Percentiles rank a stretch among this genome's conserved stretches.
Evolutionary conservation across 2,113 vertebrate genomes (phyloP).

Genomic region (Eonycteris spelaea): DNA sequence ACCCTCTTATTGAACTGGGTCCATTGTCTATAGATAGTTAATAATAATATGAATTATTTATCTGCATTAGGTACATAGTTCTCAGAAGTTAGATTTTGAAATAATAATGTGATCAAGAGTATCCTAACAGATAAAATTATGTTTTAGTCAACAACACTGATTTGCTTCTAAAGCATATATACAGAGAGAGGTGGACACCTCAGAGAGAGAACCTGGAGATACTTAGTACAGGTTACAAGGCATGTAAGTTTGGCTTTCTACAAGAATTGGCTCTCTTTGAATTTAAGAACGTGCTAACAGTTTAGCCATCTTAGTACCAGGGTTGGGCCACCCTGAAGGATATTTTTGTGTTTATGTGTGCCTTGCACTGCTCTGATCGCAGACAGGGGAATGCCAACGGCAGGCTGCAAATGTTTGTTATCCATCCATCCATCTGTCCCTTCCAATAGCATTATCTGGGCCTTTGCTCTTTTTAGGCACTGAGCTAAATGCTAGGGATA

Average conservation of each 20-base stretch:
- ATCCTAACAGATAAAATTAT: not conserved
- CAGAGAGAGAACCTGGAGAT: not conserved
- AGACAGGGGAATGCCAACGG: not conserved
- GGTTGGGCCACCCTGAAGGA: not conserved
- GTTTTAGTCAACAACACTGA: not conserved
- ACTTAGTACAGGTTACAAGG: not conserved
- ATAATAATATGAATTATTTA: conserved; percentile 35
- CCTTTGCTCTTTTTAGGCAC: not conserved
- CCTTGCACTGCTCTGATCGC: not conserved
- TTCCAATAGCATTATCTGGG: not conserved
- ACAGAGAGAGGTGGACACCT: not conserved
- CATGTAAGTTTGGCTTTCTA: not conserved
- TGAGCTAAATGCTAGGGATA: not conserved
- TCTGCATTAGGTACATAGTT: not conserved
- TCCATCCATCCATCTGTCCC: not conserved
- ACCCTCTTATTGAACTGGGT: not conserved
- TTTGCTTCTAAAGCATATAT: not conserved
- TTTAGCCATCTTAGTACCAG: not conserved
- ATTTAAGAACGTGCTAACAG: not conserved
- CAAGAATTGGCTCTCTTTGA: not conserved
- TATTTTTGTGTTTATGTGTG: not conserved
- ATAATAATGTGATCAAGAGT: not conserved
- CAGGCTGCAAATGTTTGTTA: not conserved
- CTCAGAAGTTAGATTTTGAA: conserved; percentile 44
- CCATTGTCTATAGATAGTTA: conserved; percentile 6